Percentiles rank a stretch among this genome's conserved stretches.
These are phyloP conservation scores for Microctonus aethiopoides DNA, from an alignment of 2,888 invertebrate genomes.

Conservation along the genomic window DNA sequence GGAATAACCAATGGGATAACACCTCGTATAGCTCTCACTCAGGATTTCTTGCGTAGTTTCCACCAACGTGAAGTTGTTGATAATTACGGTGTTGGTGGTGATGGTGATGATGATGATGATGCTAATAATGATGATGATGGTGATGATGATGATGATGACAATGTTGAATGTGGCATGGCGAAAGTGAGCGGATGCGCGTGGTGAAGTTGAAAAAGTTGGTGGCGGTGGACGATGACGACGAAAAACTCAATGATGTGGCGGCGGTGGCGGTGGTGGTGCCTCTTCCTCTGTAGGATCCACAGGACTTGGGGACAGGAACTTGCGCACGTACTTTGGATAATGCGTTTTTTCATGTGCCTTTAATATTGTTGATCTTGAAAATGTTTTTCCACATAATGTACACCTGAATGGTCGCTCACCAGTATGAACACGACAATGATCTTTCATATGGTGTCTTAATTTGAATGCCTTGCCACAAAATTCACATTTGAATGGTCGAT, in stretches of 20 bases:
- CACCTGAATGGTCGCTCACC: constrained; percentile 92
- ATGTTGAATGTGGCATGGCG: constrained; percentile 3
- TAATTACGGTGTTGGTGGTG: background rate
- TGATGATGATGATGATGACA: background rate
- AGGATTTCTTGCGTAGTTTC: background rate
- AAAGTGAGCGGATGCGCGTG: constrained; percentile 30
- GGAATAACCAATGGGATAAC: constrained; percentile 20
- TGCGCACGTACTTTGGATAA: constrained; percentile 90
- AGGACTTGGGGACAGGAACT: constrained; percentile 88
- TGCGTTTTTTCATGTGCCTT: constrained; percentile 95
- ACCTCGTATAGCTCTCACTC: constrained; percentile 17
- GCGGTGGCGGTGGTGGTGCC: constrained; percentile 61
- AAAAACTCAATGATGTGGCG: constrained; percentile 59
- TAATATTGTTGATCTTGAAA: constrained; percentile 89
- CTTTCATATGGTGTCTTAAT: constrained; percentile 92
- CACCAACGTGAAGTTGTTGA: constrained; percentile 1
- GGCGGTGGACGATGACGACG: constrained; percentile 15
- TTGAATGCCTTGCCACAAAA: constrained; percentile 95
- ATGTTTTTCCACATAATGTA: constrained; percentile 89
- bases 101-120: background rate
- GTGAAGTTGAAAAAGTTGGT: constrained; percentile 21
- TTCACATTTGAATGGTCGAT: constrained; percentile 92
- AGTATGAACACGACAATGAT: constrained; percentile 92
- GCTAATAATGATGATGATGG: background rate
- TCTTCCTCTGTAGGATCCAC: constrained; percentile 86